phyloP scores from a whole-genome alignment of 2,888 invertebrate genomes.

The Sabatieria punctata region DNA sequence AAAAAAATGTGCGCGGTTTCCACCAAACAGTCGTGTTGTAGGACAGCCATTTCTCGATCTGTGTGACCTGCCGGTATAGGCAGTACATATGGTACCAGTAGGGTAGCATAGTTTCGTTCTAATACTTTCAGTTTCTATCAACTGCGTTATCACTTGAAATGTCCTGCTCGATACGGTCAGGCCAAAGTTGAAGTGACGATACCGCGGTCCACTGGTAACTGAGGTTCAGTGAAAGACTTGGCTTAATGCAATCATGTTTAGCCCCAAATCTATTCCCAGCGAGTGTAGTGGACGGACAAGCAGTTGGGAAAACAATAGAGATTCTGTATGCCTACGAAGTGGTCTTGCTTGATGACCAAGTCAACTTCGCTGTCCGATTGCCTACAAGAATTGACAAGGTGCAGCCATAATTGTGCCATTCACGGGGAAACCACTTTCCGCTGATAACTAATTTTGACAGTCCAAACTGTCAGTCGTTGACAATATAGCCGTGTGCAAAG shows the following conservation, averaged over 20 bases:
- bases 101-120: too few relatives aligned
- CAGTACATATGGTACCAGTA: too few relatives aligned
- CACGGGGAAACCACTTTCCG: too few relatives aligned
- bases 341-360: conserved; percentile 66
- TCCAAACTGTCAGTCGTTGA: too few relatives aligned
- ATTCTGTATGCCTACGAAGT: conserved; percentile 88
- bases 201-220: not conserved
- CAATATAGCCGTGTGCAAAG: too few relatives aligned
- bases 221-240: too few relatives aligned
- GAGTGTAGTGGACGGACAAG: conserved; percentile 41
- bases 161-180: not conserved
- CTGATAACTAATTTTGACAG: too few relatives aligned
- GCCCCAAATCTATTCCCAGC: conserved; percentile 34
- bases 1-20: too few relatives aligned
- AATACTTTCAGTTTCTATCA: conserved; percentile 39
- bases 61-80: too few relatives aligned
- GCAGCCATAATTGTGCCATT: too few relatives aligned
- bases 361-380: conserved; percentile 74
- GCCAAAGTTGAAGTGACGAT: not conserved
- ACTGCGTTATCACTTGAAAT: conserved; percentile 1
- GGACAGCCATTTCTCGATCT: too few relatives aligned
- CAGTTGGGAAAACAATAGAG: conserved; percentile 77
- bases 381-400: conserved; percentile 46
- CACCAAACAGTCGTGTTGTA: too few relatives aligned
- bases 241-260: conserved; percentile 6